phyloP scores from a whole-genome alignment of 2,113 vertebrate species.

The Microcebus tavaratra region DNA sequence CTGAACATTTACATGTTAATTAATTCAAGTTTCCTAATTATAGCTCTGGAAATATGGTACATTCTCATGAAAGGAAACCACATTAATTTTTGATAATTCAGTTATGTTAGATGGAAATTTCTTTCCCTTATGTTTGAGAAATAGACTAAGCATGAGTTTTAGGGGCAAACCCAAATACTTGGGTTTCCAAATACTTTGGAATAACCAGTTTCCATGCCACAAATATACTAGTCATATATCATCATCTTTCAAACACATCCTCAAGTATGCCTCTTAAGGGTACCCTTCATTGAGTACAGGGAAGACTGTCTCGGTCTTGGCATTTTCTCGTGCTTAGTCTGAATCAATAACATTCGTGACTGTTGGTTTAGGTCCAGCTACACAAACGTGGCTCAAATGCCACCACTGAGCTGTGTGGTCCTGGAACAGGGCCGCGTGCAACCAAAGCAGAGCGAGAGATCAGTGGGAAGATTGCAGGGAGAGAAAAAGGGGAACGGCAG shows the following conservation, averaged over 20 bases:
- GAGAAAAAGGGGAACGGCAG: not conserved
- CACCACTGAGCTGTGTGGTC: not conserved
- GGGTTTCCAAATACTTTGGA: not conserved
- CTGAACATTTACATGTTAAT: conserved; percentile 39
- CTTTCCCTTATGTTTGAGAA: not conserved
- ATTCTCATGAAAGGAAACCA: conserved; percentile 29
- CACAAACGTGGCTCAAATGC: not conserved
- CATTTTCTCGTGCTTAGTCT: not conserved
- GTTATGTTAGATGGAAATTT: not conserved
- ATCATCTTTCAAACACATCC: not conserved
- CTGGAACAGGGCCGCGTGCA: not conserved
- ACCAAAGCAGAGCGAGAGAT: not conserved
- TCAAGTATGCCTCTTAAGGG: not conserved
- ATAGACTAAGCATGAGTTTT: not conserved
- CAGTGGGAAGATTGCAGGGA: not conserved
- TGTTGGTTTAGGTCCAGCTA: not conserved
- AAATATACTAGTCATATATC: not conserved
- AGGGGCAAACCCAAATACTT: not conserved
- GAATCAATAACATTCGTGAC: not conserved
- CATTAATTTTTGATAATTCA: conserved; percentile 24
- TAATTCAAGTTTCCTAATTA: conserved; percentile 54
- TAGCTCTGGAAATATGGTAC: conserved; percentile 28
- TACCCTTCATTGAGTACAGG: not conserved
- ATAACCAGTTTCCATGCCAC: not conserved
- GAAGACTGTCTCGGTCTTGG: not conserved